Base-by-base conservation (phyloP, 2,797 vertebrate genomes). In the Alcedo quadribrachys region DNA sequence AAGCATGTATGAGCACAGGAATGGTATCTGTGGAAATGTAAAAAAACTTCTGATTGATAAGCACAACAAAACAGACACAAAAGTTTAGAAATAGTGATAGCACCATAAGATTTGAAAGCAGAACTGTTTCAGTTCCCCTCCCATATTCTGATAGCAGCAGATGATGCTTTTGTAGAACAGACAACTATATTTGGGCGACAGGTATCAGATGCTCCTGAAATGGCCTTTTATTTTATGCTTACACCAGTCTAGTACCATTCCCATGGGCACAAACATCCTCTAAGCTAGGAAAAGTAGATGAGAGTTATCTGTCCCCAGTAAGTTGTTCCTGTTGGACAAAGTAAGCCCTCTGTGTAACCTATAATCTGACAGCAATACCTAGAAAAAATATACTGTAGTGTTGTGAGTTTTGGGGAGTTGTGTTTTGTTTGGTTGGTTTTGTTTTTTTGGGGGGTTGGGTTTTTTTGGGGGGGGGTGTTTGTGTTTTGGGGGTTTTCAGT, bases 361-460 rank as follows among this genome's bases (percentile, higher is more conserved):
- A 65, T 45, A 96, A 94, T 80, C 90, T 37, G 69, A 67, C 46
- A 84, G 40, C 37, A 42, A 85, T 50, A 94, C 7, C 77, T 69
- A 90, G 81, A 55, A 71, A 50, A 17, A 45, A 14, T 6, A 27
- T 5, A 42, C 9, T 8, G 14, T 3, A 24, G 25, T 19, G 5
- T 15, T 73, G 33, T 2, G 2, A 71, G 22, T 68, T 66, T 28
- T 6, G 61, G 5, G 70, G 11, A 8, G 1, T 2, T 42, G 8
- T 40, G 14, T 40, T 9, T 53, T 46, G 20, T 19, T 66, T 66
- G 12, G 10, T 42, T 94, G 48, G 48, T 27, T 50, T 4, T 35
- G 8, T 46, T 9, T 14, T 6, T 19, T 50, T 50, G 4, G 5
- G 5, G 8, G 24, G 48, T 9, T 45, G 8, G 17, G 43, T 9